phyloP scores from a whole-genome alignment of 2,113 vertebrate species.

The Notarius lentiginosus region DNA sequence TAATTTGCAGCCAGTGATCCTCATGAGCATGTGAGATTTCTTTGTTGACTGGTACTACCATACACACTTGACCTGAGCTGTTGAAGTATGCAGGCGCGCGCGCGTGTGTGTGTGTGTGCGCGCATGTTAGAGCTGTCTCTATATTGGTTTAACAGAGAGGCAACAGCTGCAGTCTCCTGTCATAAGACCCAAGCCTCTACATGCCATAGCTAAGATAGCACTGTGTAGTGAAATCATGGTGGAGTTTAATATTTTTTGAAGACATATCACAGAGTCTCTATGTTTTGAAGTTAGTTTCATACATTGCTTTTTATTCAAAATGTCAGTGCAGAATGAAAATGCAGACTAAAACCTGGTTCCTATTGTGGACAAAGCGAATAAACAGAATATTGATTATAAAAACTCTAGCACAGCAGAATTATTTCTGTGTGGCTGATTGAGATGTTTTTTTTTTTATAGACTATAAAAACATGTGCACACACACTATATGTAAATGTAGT shows the following conservation, averaged over 20 bases:
- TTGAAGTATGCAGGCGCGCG: conserved; percentile 2
- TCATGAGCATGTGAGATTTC: neutral
- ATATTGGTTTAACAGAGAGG: conserved; percentile 36
- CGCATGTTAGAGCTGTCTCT: conserved; percentile 21
- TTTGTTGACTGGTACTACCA: neutral
- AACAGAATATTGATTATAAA: neutral
- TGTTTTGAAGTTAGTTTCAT: neutral
- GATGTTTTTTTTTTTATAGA: neutral
- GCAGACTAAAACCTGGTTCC: neutral
- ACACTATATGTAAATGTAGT: neutral
- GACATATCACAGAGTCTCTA: neutral
- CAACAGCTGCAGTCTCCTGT: conserved; percentile 50
- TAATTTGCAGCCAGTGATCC: neutral
- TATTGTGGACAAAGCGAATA: neutral
- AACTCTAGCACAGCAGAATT: too few relatives aligned
- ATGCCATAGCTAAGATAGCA: conserved; percentile 51
- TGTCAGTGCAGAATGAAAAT: neutral
- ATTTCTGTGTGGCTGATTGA: neutral
- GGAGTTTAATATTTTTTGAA: conserved; percentile 20
- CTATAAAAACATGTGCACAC: neutral
- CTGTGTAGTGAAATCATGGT: conserved; percentile 24
- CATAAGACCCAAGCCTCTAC: conserved; percentile 48
- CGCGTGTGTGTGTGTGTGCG: conserved; percentile 18
- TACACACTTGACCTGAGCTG: neutral
- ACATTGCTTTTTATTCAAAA: neutral